Percentiles rank a stretch among this genome's conserved stretches.
Conservation (phyloP, 2,888 invertebrate species). For the Hyposoter didymator region DNA sequence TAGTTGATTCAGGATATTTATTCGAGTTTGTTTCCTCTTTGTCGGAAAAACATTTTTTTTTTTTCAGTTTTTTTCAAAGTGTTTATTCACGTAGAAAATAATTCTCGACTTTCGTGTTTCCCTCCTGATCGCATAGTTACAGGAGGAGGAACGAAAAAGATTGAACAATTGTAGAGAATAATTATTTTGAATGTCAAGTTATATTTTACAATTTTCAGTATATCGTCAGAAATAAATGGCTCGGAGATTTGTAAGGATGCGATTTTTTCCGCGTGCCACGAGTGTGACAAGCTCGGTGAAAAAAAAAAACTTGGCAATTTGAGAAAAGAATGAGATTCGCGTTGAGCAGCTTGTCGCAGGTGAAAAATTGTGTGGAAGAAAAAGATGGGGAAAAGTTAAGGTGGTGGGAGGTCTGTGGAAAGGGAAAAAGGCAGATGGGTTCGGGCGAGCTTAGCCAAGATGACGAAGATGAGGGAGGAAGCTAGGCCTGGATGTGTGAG, state of each 20-base stretch:
- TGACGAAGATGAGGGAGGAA: constrained; percentile 66
- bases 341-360: constrained; percentile 67
- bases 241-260: background rate
- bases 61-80: background rate
- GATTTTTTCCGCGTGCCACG: background rate
- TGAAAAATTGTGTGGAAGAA: constrained; percentile 35
- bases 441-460: constrained; percentile 29
- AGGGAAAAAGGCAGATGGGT: constrained; percentile 33
- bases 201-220: background rate
- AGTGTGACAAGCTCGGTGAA: constrained; percentile 2
- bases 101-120: background rate
- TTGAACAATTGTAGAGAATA: background rate
- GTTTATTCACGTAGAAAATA: background rate
- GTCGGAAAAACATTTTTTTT: background rate
- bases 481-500: constrained; percentile 25
- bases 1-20: too few relatives aligned
- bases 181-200: background rate
- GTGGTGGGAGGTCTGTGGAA: background rate
- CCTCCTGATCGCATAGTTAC: background rate
- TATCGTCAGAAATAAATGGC: background rate
- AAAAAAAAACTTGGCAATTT: constrained; percentile 19
- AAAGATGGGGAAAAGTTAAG: constrained; percentile 31
- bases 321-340: constrained; percentile 61
- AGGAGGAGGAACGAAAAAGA: background rate
- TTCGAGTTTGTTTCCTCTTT: too few relatives aligned